Conservation (phyloP, 2,113 vertebrate species). For the Perca schrenkii region DNA sequence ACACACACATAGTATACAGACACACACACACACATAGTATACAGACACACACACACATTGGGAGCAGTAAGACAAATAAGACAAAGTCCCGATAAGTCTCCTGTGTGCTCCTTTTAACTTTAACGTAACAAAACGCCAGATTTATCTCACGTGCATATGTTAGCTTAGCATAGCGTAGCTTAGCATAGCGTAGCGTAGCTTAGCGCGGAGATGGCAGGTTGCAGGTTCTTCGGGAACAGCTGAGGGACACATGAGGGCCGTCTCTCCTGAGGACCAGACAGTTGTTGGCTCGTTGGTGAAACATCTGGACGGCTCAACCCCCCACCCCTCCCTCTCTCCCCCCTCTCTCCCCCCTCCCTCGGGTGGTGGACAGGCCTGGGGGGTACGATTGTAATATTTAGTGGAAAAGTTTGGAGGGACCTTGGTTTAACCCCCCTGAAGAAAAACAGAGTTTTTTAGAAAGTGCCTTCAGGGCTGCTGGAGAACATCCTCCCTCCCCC, state of each 20-base stretch:
- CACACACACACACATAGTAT: too few relatives aligned
- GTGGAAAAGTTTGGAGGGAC: slow-evolving; percentile 71
- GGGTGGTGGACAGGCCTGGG: slow-evolving; percentile 24
- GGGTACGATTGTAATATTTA: slow-evolving; percentile 69
- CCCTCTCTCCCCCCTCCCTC: too few relatives aligned
- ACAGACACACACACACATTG: too few relatives aligned
- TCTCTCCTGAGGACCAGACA: slow-evolving; percentile 62
- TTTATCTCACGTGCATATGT: too few relatives aligned
- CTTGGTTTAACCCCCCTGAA: slow-evolving; percentile 74
- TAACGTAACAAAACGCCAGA: too few relatives aligned
- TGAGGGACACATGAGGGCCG: slow-evolving; percentile 40
- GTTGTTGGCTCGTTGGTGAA: slow-evolving; percentile 77
- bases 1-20: too few relatives aligned
- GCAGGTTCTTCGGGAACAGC: slow-evolving; percentile 24
- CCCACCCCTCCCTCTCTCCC: background rate
- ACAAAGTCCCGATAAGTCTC: too few relatives aligned
- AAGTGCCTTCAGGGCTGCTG: slow-evolving; percentile 63
- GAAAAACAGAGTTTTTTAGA: slow-evolving; percentile 62
- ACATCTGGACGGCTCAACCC: slow-evolving; percentile 73
- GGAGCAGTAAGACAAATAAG: too few relatives aligned
- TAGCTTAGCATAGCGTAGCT: too few relatives aligned
- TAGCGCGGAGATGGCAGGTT: too few relatives aligned
- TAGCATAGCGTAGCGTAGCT: too few relatives aligned
- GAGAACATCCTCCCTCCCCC: slow-evolving; percentile 3
- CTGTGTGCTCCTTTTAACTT: too few relatives aligned